These are phyloP conservation scores for Dromaius novaehollandiae DNA, from an alignment of 2,113 vertebrate genomes.

Conservation along the genomic window DNA sequence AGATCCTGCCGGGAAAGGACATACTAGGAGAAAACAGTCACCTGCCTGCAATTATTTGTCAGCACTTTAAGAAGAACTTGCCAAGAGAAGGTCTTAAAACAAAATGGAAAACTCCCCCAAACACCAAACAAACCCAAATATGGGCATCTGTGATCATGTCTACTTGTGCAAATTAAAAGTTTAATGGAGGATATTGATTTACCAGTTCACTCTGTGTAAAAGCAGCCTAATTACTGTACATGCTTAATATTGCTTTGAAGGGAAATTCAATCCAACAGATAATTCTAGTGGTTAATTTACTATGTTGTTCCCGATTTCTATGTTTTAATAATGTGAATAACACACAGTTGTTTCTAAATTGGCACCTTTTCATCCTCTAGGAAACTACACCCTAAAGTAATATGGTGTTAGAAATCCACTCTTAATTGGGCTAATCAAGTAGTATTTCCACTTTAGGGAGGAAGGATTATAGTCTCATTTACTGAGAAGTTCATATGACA, in stretches of 20 bases:
- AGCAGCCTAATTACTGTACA: conserved; percentile 45
- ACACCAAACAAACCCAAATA: background rate
- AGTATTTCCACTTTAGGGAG: conserved; percentile 59
- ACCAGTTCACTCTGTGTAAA: conserved; percentile 19
- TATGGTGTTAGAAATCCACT: conserved; percentile 52
- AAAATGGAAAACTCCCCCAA: background rate
- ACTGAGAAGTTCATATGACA: conserved; percentile 20
- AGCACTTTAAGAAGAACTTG: background rate
- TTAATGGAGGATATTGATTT: conserved; percentile 48
- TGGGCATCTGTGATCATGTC: background rate
- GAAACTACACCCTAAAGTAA: conserved; percentile 61
- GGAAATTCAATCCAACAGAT: conserved; percentile 24
- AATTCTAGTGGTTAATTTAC: conserved; percentile 58
- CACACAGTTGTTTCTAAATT: conserved; percentile 59
- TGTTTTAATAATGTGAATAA: conserved; percentile 68
- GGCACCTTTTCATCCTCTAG: conserved; percentile 58
- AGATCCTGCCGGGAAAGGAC: background rate
- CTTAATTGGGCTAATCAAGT: conserved; percentile 68
- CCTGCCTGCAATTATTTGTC: accelerated
- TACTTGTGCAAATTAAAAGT: conserved; percentile 17
- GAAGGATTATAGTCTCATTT: conserved; percentile 65
- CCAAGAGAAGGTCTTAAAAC: background rate
- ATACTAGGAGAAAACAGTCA: background rate
- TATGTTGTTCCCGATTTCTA: conserved; percentile 36
- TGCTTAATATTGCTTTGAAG: conserved; percentile 54